Percentiles rank a stretch among this genome's conserved stretches.
Conservation (phyloP, 2,888 invertebrate genomes). For the Resseliella maxima region DNA sequence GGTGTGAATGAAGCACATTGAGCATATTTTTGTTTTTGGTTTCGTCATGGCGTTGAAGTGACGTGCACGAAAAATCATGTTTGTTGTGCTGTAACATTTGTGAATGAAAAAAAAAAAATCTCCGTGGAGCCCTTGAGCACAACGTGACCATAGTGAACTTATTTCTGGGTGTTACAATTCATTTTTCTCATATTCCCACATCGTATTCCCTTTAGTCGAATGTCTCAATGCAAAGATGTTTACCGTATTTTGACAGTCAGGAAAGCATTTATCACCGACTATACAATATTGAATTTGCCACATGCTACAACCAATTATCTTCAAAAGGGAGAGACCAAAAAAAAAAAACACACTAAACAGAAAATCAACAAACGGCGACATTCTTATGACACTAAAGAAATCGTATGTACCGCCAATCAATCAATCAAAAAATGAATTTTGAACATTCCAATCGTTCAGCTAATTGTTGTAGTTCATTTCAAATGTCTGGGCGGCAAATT, state of each 20-base stretch:
- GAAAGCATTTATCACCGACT: constrained; percentile 12
- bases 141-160: constrained; percentile 42
- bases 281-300: constrained; percentile 4
- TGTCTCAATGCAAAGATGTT: not conserved
- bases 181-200: not conserved
- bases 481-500: not conserved
- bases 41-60: not conserved
- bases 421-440: constrained; percentile 17
- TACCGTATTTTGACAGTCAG: constrained; percentile 7
- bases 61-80: constrained; percentile 51
- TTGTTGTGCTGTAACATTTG: constrained; percentile 36
- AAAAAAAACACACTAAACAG: not conserved
- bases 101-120: constrained; percentile 43
- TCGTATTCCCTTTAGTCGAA: not conserved
- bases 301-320: constrained; percentile 46
- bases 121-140: constrained; percentile 33
- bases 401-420: not conserved
- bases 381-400: not conserved
- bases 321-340: not conserved
- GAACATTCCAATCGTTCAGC: not conserved
- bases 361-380: not conserved
- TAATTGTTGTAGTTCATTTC: not conserved
- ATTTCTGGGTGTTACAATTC: not conserved
- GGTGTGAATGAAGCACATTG: constrained; percentile 1
- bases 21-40: not conserved